Evolutionary conservation across 2,113 vertebrate species (phyloP), one percentile per base, ranked within the genome.

Genomic region (Xiphophorus couchianus): DNA sequence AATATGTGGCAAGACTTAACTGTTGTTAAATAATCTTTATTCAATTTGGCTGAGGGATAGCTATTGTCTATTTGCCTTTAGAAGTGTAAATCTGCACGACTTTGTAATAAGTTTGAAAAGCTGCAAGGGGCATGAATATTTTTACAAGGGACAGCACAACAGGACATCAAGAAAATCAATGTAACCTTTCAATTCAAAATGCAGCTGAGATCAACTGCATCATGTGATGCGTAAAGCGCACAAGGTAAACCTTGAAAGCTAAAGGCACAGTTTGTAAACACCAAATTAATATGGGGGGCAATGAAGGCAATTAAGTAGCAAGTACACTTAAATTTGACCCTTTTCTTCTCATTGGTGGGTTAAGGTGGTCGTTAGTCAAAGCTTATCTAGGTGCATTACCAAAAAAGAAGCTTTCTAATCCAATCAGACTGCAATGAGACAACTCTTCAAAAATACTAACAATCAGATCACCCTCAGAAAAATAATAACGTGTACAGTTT

Each of bases 191-290:
- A 22, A 65, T 80, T 76, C 66, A 74, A 62, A 80, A 70, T 54
- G 2, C 51, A 54, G 22, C 5, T 8, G 7, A 54, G 22, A 87
- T 72, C 48, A 15, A 69, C 69, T 17, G 37, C 27, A 48, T 48
- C 44, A 48, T 48, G 44, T 48, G 44, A 48, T 54, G 66, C 66
- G 30, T 66, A 74, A 77, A 72, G 69, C 84, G 82, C 48, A 71
- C 29, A 27, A 77, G 65, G 60, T 60, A 77, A 78, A 82, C n/a
- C 68, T 42, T 71, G 27, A 10, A 63, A n/a, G 31, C 48, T 62
- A 30, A 2, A 74, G 22, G 19, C 8, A 3, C 51, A 54, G 22
- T 54, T n/a, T 3, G 51, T 54, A 25, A 17, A 22, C 15, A 51
- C 48, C 14, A 54, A 54, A 22, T 54, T 54, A 15, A 42, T 42